Evolutionary conservation across 2,797 vertebrate genomes (phyloP).

Genomic region (Spinus pinus): DNA sequence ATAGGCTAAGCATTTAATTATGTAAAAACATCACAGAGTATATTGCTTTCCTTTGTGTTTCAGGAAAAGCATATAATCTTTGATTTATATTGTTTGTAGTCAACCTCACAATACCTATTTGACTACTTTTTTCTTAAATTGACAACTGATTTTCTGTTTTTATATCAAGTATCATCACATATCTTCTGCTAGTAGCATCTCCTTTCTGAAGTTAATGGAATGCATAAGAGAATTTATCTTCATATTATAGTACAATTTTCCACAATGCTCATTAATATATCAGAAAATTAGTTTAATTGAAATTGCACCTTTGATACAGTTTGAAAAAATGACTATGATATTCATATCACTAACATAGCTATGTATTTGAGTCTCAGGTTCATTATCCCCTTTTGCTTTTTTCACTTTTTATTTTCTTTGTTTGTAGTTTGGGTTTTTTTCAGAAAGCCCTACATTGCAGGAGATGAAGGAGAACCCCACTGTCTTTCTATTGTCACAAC

Average conservation of each 20-base stretch:
- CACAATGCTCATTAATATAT: background rate
- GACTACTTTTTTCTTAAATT: background rate
- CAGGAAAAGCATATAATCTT: background rate
- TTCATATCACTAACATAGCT: background rate
- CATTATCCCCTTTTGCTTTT: background rate
- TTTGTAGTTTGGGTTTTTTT: background rate
- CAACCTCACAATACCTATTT: background rate
- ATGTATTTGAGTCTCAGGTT: background rate
- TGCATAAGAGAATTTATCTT: background rate
- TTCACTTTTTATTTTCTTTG: background rate
- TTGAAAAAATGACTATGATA: background rate
- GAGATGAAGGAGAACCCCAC: accelerated
- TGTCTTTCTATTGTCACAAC: background rate
- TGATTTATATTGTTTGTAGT: background rate
- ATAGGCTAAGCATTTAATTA: background rate
- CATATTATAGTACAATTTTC: background rate
- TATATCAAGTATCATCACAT: background rate
- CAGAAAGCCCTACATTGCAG: background rate
- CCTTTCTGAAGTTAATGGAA: background rate
- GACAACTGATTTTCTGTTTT: background rate
- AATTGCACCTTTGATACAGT: background rate
- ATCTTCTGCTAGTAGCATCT: background rate
- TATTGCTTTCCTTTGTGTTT: background rate
- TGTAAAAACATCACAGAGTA: background rate
- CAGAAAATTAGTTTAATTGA: background rate